Conservation (phyloP, 1,140 invertebrate species). For the Aphis craccivora region DNA sequence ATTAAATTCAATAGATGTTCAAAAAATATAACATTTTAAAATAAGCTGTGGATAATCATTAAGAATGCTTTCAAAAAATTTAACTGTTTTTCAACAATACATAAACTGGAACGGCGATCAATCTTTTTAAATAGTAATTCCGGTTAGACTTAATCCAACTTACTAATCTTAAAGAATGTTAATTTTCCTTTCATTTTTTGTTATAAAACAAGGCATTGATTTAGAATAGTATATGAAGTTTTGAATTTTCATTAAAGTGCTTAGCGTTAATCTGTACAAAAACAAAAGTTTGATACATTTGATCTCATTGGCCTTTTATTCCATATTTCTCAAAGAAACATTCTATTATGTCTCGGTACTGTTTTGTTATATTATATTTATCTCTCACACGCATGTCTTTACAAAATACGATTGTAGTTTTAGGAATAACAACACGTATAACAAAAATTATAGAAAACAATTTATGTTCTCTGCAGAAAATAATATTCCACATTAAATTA, state of each 20-base stretch:
- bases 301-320: background rate
- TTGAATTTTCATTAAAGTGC: background rate
- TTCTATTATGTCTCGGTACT: background rate
- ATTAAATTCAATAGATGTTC: background rate
- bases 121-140: background rate
- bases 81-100: background rate
- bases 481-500: background rate
- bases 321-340: background rate
- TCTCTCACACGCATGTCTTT: background rate
- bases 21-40: background rate
- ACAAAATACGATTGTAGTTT: background rate
- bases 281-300: background rate
- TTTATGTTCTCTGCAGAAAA: background rate
- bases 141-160: background rate
- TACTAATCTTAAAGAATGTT: background rate
- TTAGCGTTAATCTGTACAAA: background rate
- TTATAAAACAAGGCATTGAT: background rate
- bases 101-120: background rate
- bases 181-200: background rate
- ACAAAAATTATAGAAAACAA: conserved; percentile 5
- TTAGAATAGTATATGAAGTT: background rate
- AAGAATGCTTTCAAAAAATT: background rate
- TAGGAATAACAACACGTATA: background rate
- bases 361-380: conserved; percentile 3
- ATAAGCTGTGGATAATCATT: background rate